A percentile compares a stretch with the other conserved stretches of the same genome.
phyloP scores from a whole-genome alignment of 2,888 invertebrate species.

The Mylabris sibirica region DNA sequence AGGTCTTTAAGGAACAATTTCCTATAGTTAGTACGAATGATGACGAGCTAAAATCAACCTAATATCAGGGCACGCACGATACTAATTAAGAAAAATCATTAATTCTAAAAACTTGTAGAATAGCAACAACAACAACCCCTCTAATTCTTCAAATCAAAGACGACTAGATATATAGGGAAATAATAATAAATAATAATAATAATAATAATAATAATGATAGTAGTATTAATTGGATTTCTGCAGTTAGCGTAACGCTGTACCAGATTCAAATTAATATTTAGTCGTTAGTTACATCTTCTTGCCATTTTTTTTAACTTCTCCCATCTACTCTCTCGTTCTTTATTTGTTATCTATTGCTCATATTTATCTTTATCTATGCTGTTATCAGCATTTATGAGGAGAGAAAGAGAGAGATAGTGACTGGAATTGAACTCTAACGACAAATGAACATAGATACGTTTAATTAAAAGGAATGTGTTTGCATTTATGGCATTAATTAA shows the following conservation, averaged over 20 bases:
- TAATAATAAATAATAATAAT: background rate
- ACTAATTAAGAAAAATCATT: constrained; percentile 61
- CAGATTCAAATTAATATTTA: background rate
- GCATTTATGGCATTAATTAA: constrained; percentile 22
- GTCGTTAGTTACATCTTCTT: too few relatives aligned
- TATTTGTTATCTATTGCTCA: background rate
- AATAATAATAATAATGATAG: background rate
- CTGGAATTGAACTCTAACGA: background rate
- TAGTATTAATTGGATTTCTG: background rate
- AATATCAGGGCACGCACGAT: constrained; percentile 55
- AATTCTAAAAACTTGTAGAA: constrained; percentile 42
- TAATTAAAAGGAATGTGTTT: constrained; percentile 26
- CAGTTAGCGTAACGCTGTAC: background rate
- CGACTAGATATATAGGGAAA: background rate
- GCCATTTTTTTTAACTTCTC: too few relatives aligned
- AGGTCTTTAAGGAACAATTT: constrained; percentile 52
- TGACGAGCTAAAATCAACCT: constrained; percentile 49
- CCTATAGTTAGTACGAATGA: constrained; percentile 50
- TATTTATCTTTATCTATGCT: background rate
- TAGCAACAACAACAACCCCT: background rate
- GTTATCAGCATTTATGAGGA: background rate
- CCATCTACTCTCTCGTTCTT: too few relatives aligned
- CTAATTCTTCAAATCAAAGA: background rate
- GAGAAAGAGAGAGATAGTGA: background rate
- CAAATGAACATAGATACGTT: constrained; percentile 14